phyloP scores from a whole-genome alignment of 2,113 vertebrate genomes.

The Lophius piscatorius region DNA sequence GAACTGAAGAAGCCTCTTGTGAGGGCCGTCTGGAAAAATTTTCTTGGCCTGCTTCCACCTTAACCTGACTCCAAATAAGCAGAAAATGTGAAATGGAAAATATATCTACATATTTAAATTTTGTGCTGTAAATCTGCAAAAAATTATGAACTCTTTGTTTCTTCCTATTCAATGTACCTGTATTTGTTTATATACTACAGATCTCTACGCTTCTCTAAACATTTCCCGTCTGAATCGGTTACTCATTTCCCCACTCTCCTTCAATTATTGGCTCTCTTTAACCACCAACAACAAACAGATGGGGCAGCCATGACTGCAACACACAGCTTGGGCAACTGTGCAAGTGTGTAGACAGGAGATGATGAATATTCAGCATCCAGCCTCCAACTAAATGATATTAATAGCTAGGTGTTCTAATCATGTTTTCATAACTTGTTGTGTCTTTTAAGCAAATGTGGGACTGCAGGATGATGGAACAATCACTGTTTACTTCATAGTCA shows the following conservation, averaged over 20 bases:
- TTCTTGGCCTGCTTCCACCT: too few relatives aligned
- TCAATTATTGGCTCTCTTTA: constrained; percentile 63
- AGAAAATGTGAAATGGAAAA: too few relatives aligned
- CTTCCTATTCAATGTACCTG: background rate
- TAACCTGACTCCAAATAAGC: too few relatives aligned
- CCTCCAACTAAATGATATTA: constrained; percentile 78
- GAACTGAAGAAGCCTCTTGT: too few relatives aligned
- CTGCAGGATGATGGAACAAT: constrained; percentile 32
- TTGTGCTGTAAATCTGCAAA: too few relatives aligned
- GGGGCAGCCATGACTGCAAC: constrained; percentile 70
- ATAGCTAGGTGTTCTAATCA: constrained; percentile 81
- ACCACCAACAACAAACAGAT: constrained; percentile 73
- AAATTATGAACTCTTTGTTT: constrained; percentile 6
- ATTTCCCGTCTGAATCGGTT: background rate
- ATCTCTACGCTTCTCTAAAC: background rate
- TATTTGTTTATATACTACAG: too few relatives aligned
- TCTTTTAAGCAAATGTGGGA: constrained; percentile 51
- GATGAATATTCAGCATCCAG: constrained; percentile 80
- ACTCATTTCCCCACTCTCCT: constrained; percentile 20
- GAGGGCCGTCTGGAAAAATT: too few relatives aligned
- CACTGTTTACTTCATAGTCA: background rate
- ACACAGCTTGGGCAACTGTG: constrained; percentile 80
- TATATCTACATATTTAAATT: too few relatives aligned
- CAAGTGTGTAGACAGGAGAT: constrained; percentile 76
- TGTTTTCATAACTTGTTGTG: constrained; percentile 65